These are phyloP conservation scores for Saxidomus purpurata DNA, from an alignment of 1,140 invertebrate genomes.

Conservation along the genomic window DNA sequence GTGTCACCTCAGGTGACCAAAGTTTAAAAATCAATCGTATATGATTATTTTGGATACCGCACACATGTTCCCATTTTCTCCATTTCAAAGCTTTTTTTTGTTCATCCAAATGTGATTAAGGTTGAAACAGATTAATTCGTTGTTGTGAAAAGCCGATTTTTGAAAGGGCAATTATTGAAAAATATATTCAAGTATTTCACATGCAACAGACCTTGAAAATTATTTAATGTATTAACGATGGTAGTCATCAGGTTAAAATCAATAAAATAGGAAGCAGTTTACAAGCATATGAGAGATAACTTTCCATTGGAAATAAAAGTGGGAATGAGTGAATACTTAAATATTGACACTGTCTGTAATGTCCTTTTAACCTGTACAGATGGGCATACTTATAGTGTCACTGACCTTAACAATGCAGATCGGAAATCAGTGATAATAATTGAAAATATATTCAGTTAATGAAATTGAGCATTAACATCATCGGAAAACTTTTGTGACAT, in stretches of 20 bases:
- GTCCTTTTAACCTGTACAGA: neutral
- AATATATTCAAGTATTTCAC: neutral
- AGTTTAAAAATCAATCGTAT: neutral
- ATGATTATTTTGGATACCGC: neutral
- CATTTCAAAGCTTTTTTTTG: neutral
- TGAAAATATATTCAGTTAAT: slow-evolving; percentile 12
- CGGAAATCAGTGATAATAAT: neutral
- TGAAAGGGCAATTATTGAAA: slow-evolving; percentile 11
- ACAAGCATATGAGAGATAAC: neutral
- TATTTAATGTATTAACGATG: slow-evolving; percentile 10
- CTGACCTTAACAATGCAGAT: neutral
- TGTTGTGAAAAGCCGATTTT: slow-evolving; percentile 5
- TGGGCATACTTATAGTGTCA: neutral
- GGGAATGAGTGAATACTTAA: neutral
- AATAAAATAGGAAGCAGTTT: neutral
- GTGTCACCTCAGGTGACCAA: neutral
- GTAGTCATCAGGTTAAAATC: neutral
- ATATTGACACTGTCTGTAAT: slow-evolving; percentile 1
- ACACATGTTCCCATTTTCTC: neutral
- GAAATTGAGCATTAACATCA: neutral
- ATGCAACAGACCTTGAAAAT: slow-evolving; percentile 17
- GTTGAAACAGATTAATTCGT: neutral
- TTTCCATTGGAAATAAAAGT: neutral
- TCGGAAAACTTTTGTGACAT: neutral
- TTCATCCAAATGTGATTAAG: neutral